phyloP scores from a whole-genome alignment of 1,140 invertebrate species.

The Druon quercuslanigerum region DNA sequence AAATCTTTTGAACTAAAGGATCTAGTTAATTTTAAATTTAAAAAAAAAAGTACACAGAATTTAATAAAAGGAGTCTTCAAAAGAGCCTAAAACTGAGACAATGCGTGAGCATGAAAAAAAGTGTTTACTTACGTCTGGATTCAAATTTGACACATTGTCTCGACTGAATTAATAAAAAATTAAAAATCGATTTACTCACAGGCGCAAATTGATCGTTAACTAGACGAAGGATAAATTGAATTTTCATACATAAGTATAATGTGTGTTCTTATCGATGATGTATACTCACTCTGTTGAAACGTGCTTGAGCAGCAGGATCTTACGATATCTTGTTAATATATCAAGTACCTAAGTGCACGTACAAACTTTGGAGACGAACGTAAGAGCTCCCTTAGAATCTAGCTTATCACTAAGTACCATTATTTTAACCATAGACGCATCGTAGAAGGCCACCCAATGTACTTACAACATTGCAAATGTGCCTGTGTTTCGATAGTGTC shows the following conservation, averaged over 20 bases:
- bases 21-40: background rate
- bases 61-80: no score
- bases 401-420: conserved; percentile 46
- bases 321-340: conserved; percentile 70
- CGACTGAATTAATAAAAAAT: background rate
- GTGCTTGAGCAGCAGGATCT: conserved; percentile 64
- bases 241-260: conserved; percentile 55
- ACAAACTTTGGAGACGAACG: conserved; percentile 64
- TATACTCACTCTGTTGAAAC: conserved; percentile 69
- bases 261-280: conserved; percentile 61
- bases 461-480: conserved; percentile 73
- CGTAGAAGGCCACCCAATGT: conserved; percentile 66
- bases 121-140: no score
- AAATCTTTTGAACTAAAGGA: background rate
- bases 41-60: no score
- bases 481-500: conserved; percentile 61
- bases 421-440: conserved; percentile 34
- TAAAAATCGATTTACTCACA: conserved; percentile 7
- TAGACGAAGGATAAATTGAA: conserved; percentile 61
- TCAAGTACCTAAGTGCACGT: conserved; percentile 69
- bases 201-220: conserved; percentile 54
- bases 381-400: conserved; percentile 59
- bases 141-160: background rate
- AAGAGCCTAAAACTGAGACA: no score
- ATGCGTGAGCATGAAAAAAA: no score